Conservation (phyloP, 1,140 invertebrate genomes). For the Drosophila melanica region DNA sequence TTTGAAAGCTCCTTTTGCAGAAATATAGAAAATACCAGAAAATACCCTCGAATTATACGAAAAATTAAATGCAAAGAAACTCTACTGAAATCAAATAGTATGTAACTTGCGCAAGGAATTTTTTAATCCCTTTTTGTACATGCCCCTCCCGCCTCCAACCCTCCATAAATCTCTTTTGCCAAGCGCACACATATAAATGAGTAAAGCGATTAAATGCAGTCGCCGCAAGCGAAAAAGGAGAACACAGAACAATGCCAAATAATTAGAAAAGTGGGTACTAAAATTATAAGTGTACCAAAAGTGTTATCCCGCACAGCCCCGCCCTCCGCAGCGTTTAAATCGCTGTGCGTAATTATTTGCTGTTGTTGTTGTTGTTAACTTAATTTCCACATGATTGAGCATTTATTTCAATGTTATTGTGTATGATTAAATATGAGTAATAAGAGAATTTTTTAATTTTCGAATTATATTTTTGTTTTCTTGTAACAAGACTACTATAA, state of each 20-base stretch:
- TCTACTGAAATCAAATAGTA: neutral
- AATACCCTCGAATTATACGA: no score
- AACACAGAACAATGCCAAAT: constrained; percentile 44
- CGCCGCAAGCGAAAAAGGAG: constrained; percentile 15
- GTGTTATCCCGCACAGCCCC: no score
- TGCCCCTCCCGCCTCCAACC: no score
- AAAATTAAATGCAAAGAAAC: constrained; percentile 25
- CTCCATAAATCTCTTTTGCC: constrained; percentile 30
- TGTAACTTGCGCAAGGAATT: neutral
- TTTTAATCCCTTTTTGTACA: neutral
- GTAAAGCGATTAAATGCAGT: constrained; percentile 48
- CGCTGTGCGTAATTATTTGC: constrained; percentile 48
- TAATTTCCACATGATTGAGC: constrained; percentile 63
- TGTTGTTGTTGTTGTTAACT: constrained; percentile 52
- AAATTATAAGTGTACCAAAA: constrained; percentile 38
- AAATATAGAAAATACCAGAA: no score
- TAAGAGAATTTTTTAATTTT: no score
- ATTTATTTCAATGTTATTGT: constrained; percentile 70
- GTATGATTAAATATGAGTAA: constrained; percentile 29
- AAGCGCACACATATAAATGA: constrained; percentile 22
- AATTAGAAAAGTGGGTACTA: constrained; percentile 51
- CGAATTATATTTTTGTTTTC: no score
- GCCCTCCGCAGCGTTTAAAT: neutral
- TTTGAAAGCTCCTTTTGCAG: no score
- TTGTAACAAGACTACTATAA: neutral